Base-by-base conservation (phyloP, 2,113 vertebrate species). In the Sinocyclocheilus rhinocerous region DNA sequence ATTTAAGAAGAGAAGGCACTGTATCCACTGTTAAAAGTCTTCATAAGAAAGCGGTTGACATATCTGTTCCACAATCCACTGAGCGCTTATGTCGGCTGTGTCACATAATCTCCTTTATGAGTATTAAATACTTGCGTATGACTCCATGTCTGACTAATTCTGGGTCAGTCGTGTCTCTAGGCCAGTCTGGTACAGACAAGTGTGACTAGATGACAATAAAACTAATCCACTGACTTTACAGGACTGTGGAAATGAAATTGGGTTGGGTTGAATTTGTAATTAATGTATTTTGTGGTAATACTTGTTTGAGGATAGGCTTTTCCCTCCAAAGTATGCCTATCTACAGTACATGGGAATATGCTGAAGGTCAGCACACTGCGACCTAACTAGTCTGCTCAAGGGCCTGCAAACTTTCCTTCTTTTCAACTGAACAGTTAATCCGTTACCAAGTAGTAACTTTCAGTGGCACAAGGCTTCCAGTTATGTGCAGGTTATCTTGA, bases 51-150 rank as follows among this genome's bases (percentile, higher is more conserved):
- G 33, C 80, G 45, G 33, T 9, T 78, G 50, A 70, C 11, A 42
- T 29, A 80, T 75, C 85, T 15, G 24, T 79, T 83, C 26, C 57
- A 69, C 45, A 84, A 57, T 55, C 55, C 61, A 18, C 33, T 48
- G 78, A 87, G 18, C 5, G 50, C 77, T 82, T 42, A n/a, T 72
- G 85, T 85, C 82, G 78, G 85, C 63, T 55, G 59, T 87, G 84
- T 76, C 57, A 36, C 61, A 76, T 89, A 89, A 89, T 87, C 88
- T 22, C 13, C 65, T 85, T 89, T 76, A 80, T 45, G 26, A 45
- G 88, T 57, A 87, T 85, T 82, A 89, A 42, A 82, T 20, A 50
- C 70, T 81, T 86, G 33, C 9, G 84, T 59, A 70, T 83, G 80
- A 83, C 87, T 80, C 13, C 76, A 42, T 63, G 76, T 72, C 59